phyloP scores from a whole-genome alignment of 35 echinoderm and acorn worm species.

The Lytechinus pictus region DNA sequence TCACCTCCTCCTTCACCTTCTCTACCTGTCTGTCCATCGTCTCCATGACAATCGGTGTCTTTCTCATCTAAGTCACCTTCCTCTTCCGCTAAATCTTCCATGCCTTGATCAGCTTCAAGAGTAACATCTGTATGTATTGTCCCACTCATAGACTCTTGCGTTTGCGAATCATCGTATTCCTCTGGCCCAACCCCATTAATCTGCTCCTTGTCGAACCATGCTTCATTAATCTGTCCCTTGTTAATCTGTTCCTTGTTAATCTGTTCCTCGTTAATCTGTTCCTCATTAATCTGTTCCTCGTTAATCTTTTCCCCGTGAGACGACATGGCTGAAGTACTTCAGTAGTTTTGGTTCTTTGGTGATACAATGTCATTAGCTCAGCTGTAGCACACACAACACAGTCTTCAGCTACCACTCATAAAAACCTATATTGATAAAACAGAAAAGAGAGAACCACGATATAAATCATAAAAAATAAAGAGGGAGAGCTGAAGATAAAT shows the following conservation, averaged over 20 bases:
- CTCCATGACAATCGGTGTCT: neutral
- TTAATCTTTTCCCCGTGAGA: neutral
- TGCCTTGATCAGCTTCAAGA: neutral
- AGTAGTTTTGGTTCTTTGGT: neutral
- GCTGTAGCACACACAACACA: neutral
- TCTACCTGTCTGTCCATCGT: neutral
- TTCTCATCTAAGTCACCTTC: neutral
- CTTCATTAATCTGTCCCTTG: too few relatives aligned
- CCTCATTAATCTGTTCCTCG: neutral
- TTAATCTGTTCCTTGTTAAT: neutral
- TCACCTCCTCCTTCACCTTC: neutral
- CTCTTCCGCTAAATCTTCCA: neutral
- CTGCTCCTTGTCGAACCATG: neutral
- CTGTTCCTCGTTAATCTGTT: neutral
- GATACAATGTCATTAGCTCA: neutral
- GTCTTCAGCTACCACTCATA: neutral
- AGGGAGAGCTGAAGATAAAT: too few relatives aligned
- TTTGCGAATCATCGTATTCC: neutral
- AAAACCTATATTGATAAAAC: neutral
- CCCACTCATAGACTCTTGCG: neutral
- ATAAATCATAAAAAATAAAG: too few relatives aligned
- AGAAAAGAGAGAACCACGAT: neutral
- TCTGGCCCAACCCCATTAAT: neutral
- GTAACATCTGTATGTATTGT: neutral
- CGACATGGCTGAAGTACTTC: neutral